Evolutionary conservation across 2,797 vertebrate genomes (phyloP).

Genomic region (Acestrorhynchus altus): DNA sequence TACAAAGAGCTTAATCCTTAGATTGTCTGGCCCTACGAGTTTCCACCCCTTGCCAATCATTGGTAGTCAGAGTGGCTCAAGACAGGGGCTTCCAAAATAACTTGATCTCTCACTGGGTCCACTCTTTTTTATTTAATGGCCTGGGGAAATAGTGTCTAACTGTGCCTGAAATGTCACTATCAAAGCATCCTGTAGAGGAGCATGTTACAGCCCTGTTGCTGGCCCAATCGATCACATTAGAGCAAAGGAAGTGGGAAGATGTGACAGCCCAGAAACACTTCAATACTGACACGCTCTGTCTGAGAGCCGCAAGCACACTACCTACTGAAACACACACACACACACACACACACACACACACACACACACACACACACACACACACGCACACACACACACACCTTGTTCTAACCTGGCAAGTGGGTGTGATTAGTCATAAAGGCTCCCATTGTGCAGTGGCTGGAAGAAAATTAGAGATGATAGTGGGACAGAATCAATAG

Average conservation of each 20-base stretch:
- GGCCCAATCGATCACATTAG: constrained; percentile 76
- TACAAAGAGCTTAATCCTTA: constrained; percentile 72
- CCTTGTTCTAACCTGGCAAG: constrained; percentile 76
- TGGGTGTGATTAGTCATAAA: constrained; percentile 83
- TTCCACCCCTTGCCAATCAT: constrained; percentile 69
- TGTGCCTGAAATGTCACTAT: constrained; percentile 78
- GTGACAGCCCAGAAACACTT: constrained; percentile 79
- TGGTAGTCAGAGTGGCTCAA: constrained; percentile 72
- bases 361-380: constrained; percentile 20
- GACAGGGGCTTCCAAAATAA: constrained; percentile 65
- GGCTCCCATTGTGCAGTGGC: constrained; percentile 74
- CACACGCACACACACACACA: constrained; percentile 22
- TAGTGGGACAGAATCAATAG: constrained; percentile 85
- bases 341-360: constrained; percentile 22
- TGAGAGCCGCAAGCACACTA: constrained; percentile 69
- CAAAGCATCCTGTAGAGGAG: constrained; percentile 71
- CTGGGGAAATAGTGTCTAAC: constrained; percentile 70
- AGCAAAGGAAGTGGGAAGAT: constrained; percentile 73
- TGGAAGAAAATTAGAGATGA: constrained; percentile 82
- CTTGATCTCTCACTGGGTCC: constrained; percentile 69
- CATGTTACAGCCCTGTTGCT: constrained; percentile 68
- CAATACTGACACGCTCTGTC: constrained; percentile 72
- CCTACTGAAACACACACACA: constrained; percentile 59
- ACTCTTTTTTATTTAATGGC: constrained; percentile 78
- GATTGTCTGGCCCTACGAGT: constrained; percentile 73